Base-by-base conservation (phyloP, 2,888 invertebrate species). In the Phyllotreta cruciferae region DNA sequence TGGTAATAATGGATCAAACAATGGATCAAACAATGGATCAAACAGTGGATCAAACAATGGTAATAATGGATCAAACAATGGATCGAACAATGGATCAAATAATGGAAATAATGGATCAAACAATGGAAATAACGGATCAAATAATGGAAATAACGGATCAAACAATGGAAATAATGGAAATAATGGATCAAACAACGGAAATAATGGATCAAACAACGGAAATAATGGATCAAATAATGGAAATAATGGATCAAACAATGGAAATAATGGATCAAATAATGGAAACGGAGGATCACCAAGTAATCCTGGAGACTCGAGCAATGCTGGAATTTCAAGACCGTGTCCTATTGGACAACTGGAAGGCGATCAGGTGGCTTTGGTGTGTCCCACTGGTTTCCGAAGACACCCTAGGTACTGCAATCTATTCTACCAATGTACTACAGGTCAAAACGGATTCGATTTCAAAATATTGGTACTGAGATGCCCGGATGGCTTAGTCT, bases 381-480 rank as follows among this genome's bases (percentile, higher is more conserved):
- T 92, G 1, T 94, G 93, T 76, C 93, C 93, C 6, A 91, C 92
- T 5, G 92, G 93, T 39, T 93, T 94, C 80, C 86, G 86, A 75
- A 84, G 92, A 68, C 93, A 94, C 84, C 92, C 93, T 0, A 91
- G 90, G 77, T 88, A 90, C 75, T 93, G 93, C 73, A 90, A 91
- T 74, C 80, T 91, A 71, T 93, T 93, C 82, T 94, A 94, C 77
- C 93, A 93, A 79, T 94, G 93, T 73, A 89, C 88, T 11, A 86
- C 86, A 70, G 62, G 64, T 24, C 85, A 85, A 62, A 85, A 87
- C 35, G 87, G 82, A 49, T 87, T 88, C 75, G 89, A 92, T 69
- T 81, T 90, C n/a, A 92, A 90, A 76, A 84, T 93, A 66, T 84
- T 91, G 1, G 85, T 88, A 6, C 86, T 93, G 71, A 87, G 87